Evolutionary conservation across 2,113 vertebrate species (phyloP).

Genomic region (Indri indri): DNA sequence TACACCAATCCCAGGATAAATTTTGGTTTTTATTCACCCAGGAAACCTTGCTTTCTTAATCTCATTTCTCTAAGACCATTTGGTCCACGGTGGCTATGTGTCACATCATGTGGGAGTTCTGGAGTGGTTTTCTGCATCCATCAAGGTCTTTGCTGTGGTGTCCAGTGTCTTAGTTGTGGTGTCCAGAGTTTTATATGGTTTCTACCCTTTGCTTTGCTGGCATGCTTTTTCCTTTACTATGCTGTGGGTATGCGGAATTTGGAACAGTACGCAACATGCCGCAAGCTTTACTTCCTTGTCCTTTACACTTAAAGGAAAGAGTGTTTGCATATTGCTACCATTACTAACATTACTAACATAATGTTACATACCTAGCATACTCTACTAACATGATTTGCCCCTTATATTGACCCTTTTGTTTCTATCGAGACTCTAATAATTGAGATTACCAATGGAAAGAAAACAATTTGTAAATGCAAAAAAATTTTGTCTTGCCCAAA

Average conservation of each 20-base stretch:
- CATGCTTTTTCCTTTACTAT: not conserved
- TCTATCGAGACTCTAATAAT: not conserved
- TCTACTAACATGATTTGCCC: conserved; percentile 37
- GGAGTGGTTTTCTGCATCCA: conserved; percentile 52
- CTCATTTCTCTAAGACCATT: not conserved
- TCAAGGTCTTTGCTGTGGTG: not conserved
- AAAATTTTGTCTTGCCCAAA: not conserved
- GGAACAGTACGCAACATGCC: not conserved
- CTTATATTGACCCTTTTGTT: not conserved
- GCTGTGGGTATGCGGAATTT: not conserved
- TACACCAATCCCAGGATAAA: rapidly evolving
- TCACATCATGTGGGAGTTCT: conserved; percentile 15
- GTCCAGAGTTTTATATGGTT: not conserved
- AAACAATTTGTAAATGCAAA: not conserved
- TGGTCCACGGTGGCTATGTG: rapidly evolving
- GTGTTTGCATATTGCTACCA: rapidly evolving
- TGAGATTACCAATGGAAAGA: not conserved
- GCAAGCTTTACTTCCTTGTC: not conserved
- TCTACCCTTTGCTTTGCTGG: conserved; percentile 28
- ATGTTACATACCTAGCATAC: not conserved
- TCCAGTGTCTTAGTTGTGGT: not conserved
- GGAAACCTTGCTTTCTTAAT: not conserved
- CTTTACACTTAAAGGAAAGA: not conserved
- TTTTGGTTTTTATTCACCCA: not conserved
- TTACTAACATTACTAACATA: conserved; percentile 31